A percentile compares a stretch with the other conserved stretches of the same genome.
phyloP scores from a whole-genome alignment of 1,140 invertebrate genomes.

The Micrasema longulum region DNA sequence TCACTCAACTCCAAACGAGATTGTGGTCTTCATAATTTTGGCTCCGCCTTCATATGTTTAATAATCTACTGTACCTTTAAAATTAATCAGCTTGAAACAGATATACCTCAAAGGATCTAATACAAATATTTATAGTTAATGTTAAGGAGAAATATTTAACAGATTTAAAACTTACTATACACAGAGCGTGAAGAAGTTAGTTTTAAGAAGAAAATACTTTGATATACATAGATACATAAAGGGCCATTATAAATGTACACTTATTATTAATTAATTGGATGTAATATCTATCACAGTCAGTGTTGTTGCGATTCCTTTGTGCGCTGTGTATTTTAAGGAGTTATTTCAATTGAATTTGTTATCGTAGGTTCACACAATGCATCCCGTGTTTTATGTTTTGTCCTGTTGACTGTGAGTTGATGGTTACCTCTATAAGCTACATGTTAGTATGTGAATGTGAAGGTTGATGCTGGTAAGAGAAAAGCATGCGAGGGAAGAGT shows the following conservation, averaged over 20 bases:
- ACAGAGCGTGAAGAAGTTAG: constrained; percentile 54
- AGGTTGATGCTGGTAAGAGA: constrained; percentile 2
- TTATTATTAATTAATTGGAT: constrained; percentile 33
- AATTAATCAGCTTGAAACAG: constrained; percentile 50
- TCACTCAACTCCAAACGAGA: constrained; percentile 47
- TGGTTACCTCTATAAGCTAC: constrained; percentile 55
- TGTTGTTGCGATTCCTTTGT: constrained; percentile 44
- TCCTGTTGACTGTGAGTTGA: constrained; percentile 53
- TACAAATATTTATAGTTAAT: constrained; percentile 55
- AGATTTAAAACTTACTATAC: constrained; percentile 50
- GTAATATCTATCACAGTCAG: constrained; percentile 42
- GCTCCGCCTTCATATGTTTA: constrained; percentile 44
- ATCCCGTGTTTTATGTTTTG: constrained; percentile 51
- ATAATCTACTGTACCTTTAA: constrained; percentile 29
- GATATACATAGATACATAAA: constrained; percentile 22
- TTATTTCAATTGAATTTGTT: constrained; percentile 34
- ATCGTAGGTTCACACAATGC: constrained; percentile 43
- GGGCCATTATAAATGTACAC: constrained; percentile 46
- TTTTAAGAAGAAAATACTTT: constrained; percentile 46
- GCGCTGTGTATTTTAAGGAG: constrained; percentile 39
- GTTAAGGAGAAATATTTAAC: constrained; percentile 53
- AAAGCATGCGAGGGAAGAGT: background rate
- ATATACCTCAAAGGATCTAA: constrained; percentile 56
- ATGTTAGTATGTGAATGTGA: constrained; percentile 47
- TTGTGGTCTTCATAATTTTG: constrained; percentile 53